Conservation (phyloP, 2,113 vertebrate species). For the Sciurus niger region DNA sequence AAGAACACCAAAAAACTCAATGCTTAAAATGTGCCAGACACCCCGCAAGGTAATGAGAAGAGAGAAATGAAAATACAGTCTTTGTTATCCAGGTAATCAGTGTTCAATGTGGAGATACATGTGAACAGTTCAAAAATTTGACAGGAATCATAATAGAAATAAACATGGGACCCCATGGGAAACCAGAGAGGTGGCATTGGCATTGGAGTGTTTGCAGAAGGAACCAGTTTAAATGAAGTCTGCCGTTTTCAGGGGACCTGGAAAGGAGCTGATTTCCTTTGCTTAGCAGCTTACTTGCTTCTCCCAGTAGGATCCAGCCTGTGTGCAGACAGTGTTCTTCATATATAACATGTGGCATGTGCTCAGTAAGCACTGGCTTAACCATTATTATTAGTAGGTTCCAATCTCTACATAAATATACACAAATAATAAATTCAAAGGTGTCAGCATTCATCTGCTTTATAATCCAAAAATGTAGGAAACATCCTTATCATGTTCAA, state of each 20-base stretch:
- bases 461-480: not conserved
- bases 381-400: not conserved
- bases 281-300: not conserved
- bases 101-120: not conserved
- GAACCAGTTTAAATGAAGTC: not conserved
- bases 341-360: not conserved
- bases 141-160: constrained; percentile 13
- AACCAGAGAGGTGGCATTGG: not conserved
- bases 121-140: not conserved
- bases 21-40: not conserved
- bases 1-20: not conserved
- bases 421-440: constrained; percentile 1
- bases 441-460: not conserved
- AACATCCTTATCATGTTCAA: not conserved
- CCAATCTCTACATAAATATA: not conserved
- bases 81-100: constrained; percentile 7
- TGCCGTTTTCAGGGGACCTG: not conserved
- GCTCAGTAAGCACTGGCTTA: not conserved
- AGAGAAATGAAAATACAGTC: constrained; percentile 5
- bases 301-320: not conserved
- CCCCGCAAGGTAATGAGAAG: not conserved
- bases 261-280: not conserved
- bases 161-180: not conserved
- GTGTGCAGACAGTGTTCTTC: not conserved
- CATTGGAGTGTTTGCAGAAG: not conserved